Percentiles rank a stretch among this genome's conserved stretches.
Conservation (phyloP, 2,113 vertebrate genomes). For the Charadrius vociferus region DNA sequence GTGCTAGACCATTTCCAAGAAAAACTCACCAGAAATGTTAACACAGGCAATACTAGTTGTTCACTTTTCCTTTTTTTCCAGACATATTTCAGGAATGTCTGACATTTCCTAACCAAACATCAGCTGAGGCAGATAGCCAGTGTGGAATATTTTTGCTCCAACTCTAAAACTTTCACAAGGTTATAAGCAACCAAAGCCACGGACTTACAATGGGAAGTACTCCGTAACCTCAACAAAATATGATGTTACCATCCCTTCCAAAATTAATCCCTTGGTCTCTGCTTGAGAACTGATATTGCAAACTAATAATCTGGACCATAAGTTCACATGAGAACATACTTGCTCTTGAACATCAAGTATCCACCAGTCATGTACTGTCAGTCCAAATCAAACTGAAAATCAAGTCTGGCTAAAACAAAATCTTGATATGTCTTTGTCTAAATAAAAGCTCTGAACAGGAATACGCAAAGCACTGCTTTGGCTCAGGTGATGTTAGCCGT, state of each 20-base stretch:
- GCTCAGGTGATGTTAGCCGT: background rate
- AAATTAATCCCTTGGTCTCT: background rate
- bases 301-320: background rate
- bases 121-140: background rate
- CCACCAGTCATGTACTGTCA: background rate
- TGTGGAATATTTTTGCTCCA: background rate
- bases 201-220: background rate
- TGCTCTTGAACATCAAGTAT: background rate
- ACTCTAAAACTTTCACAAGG: background rate
- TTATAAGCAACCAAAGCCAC: background rate
- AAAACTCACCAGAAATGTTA: background rate
- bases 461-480: background rate
- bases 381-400: background rate
- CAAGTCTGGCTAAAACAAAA: background rate
- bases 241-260: background rate
- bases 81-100: background rate
- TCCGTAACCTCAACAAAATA: background rate
- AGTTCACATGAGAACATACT: background rate
- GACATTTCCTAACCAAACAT: background rate
- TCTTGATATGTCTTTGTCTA: background rate
- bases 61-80: background rate
- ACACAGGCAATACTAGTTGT: background rate
- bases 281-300: background rate
- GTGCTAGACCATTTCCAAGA: background rate
- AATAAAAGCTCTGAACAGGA: background rate